Conservation (phyloP, 2,888 invertebrate species). For the Oasisia sp. region DNA sequence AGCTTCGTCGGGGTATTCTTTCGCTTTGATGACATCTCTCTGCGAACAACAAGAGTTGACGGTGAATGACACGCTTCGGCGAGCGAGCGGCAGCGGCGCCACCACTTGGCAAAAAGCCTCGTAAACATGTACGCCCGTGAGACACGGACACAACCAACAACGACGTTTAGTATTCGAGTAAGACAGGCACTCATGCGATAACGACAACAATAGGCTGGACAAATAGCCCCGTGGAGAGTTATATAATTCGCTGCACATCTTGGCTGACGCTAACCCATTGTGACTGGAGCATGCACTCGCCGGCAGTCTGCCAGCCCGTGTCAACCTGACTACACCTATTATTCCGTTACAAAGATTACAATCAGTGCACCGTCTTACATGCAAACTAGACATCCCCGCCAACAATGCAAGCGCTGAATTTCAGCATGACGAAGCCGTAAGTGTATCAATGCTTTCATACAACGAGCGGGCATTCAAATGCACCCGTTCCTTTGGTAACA, state of each 20-base stretch:
- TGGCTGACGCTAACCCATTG: not conserved
- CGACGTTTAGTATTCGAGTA: not conserved
- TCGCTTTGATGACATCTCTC: constrained; percentile 88
- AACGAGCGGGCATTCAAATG: not conserved
- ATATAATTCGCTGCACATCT: constrained; percentile 4
- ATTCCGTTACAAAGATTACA: constrained; percentile 3
- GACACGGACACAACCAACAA: not conserved
- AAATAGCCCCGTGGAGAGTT: not conserved
- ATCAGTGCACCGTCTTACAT: not conserved
- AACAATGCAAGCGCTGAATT: not conserved
- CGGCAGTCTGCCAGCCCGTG: not conserved
- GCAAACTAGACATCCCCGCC: not conserved
- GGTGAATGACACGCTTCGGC: not conserved
- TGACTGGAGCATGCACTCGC: not conserved
- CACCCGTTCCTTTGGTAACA: not conserved
- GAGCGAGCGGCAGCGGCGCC: not conserved
- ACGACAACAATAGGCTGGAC: not conserved
- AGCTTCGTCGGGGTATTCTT: constrained; percentile 92
- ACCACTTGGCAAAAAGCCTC: not conserved
- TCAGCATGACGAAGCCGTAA: not conserved
- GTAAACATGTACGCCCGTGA: not conserved
- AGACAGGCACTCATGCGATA: not conserved
- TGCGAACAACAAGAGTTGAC: not conserved
- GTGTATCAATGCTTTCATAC: not conserved
- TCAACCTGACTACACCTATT: constrained; percentile 1